phyloP scores from a whole-genome alignment of 92 coral and sea anemone genomes.

The Zoanthus gigantus region DNA sequence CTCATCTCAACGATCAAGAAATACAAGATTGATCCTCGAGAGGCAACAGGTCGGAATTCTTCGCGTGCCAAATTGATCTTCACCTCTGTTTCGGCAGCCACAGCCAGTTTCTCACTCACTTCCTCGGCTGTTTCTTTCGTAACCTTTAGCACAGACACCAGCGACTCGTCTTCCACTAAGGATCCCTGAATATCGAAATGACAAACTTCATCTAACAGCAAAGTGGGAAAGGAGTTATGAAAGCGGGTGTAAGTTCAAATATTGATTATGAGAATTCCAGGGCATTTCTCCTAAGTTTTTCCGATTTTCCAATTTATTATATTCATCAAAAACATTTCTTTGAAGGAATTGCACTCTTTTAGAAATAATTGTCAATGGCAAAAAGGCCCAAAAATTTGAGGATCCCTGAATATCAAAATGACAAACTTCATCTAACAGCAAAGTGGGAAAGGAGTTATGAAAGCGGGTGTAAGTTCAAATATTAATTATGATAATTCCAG shows the following conservation, averaged over 20 bases:
- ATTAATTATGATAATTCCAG: too few species aligned
- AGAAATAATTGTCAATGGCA: too few species aligned
- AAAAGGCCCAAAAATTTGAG: background rate
- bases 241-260: too few species aligned
- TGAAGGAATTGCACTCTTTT: too few species aligned
- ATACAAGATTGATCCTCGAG: constrained; percentile 89
- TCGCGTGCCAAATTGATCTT: constrained; percentile 92
- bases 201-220: background rate
- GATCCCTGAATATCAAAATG: background rate
- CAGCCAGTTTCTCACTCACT: constrained; percentile 93
- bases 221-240: too few species aligned
- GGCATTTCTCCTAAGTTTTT: too few species aligned
- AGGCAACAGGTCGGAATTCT: constrained; percentile 94
- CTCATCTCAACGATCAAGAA: constrained; percentile 96
- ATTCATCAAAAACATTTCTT: background rate
- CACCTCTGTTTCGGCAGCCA: constrained; percentile 92
- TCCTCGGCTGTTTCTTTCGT: constrained; percentile 93
- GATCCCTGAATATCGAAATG: background rate
- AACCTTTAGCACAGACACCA: constrained; percentile 88
- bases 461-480: too few species aligned
- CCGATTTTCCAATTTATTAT: background rate
- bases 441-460: too few species aligned
- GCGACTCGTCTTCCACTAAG: constrained; percentile 89
- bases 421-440: background rate
- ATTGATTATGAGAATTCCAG: too few species aligned